Evolutionary conservation across 2,888 invertebrate species (phyloP), one percentile per base, ranked within the genome.

Genomic region (Rhyacophila evoluta): DNA sequence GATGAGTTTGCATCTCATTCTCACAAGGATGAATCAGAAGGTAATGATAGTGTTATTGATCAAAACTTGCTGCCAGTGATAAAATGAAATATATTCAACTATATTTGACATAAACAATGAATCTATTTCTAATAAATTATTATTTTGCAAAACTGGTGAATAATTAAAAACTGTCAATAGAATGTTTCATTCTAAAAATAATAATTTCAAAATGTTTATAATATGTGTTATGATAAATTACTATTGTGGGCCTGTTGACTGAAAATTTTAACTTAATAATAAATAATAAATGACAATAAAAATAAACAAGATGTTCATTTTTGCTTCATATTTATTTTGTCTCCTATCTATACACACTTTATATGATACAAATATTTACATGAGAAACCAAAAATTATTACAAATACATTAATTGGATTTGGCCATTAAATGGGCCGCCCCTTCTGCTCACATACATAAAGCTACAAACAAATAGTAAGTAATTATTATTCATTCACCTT

Each of bases 301-400:
- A 68, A 11, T 69, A 77, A 70, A 15, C 38, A 39, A 74, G 28
- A 5, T 28, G 67, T 73, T 70, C 70, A 69, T 69, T 79, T 78
- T 78, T 55, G 15, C 55, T 71, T 71, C 74, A 79, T 79, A 70
- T 79, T 79, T 81, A 81, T 81, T 81, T 77, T 78, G 15, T 77
- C 81, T 79, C 81, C 81, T 81, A 81, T 79, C 81, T 81, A 81
- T 81, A 79, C 81, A 81, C 79, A 79, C 79, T 77, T 77, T 81
- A 81, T 55, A 55, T 81, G 36, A 71, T 81, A 81, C 81, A 81
- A 81, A 79, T 81, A 81, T 81, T 77, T 81, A 81, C 81, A 81
- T 10, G 15, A 67, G 19, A 55, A 55, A 55, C 19, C 55, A 5
- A 55, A 55, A 25, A 25, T 36, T 33, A 29, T 12, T 69, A 25